Evolutionary conservation across 2,888 invertebrate species (phyloP), one percentile per base, ranked within the genome.

Genomic region (Tanytarsus gracilentus): DNA sequence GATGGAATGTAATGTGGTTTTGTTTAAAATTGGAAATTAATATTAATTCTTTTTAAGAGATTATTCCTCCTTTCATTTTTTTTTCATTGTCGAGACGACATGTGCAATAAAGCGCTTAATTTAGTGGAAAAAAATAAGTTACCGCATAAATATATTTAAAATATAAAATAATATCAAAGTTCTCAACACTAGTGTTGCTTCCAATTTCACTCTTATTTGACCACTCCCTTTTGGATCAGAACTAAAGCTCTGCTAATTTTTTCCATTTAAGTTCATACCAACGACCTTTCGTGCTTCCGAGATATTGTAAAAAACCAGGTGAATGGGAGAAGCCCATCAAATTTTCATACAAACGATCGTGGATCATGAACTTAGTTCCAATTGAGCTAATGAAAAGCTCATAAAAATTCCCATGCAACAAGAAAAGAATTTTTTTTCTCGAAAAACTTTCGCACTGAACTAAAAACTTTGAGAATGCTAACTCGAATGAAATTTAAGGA

Each of bases 331-430:
- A 44, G 23, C 44, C 36, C 44, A 44, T 44, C 44, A 44, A 44
- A 44, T 44, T 44, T 44, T 44, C 44, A 44, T 44, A 44, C 23
- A 44, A 44, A 53, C 23, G 53, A 53, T 53, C 36, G n/a, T 25
- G 53, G 14, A 53, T 53, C 53, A 53, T 53, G 53, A 33, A n/a
- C n/a, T n/a, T 53, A 21, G 36, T 25, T 53, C 30, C 23, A 53
- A 53, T 53, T 53, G 53, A 53, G 36, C 53, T 53, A 53, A 53
- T 53, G 53, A 53, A 49, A 30, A 27, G n/a, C 53, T 36, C 53
- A 53, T 53, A 51, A 30, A 51, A 51, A 29, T 51, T 51, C 51
- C 30, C 18, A 51, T 51, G 21, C 29, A 51, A 3, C 16, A 51
- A 30, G 7, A 3, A 11, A 18, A 27, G 36, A 36, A 49, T 26